Evolutionary conservation across 2,888 invertebrate genomes (phyloP), one percentile per base, ranked within the genome.

Genomic region (Drosophila nigritarsus): DNA sequence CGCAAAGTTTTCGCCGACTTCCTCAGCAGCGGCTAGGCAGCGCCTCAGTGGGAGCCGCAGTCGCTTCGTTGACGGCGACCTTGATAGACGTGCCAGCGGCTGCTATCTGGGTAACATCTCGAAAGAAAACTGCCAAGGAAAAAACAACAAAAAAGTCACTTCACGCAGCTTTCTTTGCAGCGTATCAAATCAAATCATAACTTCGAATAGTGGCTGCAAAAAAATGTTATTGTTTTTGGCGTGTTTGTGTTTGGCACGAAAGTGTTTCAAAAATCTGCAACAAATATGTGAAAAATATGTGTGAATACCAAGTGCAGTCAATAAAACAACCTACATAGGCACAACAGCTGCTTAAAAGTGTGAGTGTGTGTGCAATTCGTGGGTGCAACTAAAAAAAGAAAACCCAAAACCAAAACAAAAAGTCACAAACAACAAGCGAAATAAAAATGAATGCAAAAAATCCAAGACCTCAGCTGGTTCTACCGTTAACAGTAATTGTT

Each of bases 21-120:
- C 76, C 71, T 76, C 68, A 59, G 72, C 75, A 56, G 65, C 73
- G 77, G 81, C 90, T 89, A 30, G 36, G 45, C 45, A 36, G 65
- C 65, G 71, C 48, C 69, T 38, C 73, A 67, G 63, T 56, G 49
- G 61, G 50, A 58, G 80, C 58, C 80, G 61, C 84, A 84, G 85
- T 93, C 92, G 92, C 92, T 92, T 88, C 89, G 87, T 84, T 91
- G 92, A 91, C 91, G 92, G 92, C 93, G 93, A 93, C 93, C 93
- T 93, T 93, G 93, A 92, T 92, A 92, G 93, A 93, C 93, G 92
- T 92, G 87, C 88, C 85, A 90, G 91, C 93, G 91, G 91, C 78
- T 75, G 30, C 13, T 67, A 68, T 45, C 71, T 60, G 45, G 36
- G 63, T 59, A 80, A 42, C 71, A 69, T 45, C 56, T 30, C 29